These are phyloP conservation scores for Prunella strophiata DNA, from an alignment of 2,797 vertebrate genomes.

Conservation along the genomic window DNA sequence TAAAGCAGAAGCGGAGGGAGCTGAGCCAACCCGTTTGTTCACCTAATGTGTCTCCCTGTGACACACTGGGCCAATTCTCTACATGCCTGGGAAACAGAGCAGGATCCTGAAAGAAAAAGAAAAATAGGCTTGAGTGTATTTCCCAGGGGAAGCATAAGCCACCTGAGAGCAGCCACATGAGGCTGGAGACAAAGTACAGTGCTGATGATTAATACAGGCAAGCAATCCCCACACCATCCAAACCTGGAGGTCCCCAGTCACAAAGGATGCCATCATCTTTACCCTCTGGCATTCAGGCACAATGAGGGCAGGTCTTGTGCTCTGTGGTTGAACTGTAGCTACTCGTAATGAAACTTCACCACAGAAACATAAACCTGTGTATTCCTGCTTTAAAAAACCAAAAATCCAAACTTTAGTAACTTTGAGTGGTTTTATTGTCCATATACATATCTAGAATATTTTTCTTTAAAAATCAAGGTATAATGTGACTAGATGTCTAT, in stretches of 20 bases:
- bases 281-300: not conserved
- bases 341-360: not conserved
- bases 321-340: not conserved
- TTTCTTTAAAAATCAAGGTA: not conserved
- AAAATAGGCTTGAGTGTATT: not conserved
- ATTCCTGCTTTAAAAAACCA: not conserved
- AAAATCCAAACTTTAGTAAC: not conserved
- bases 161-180: not conserved
- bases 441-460: not conserved
- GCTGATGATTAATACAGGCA: not conserved
- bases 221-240: not conserved
- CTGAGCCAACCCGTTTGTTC: not conserved
- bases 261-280: not conserved
- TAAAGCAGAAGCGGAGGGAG: not conserved
- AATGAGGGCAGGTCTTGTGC: not conserved
- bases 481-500: not conserved
- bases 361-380: not conserved
- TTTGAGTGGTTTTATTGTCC: not conserved
- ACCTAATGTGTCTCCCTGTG: not conserved
- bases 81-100: not conserved
- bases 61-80: not conserved
- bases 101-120: not conserved
- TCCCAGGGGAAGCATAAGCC: not conserved
- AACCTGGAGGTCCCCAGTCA: not conserved
- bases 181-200: not conserved